These are phyloP conservation scores for Thunnus maccoyii DNA, from an alignment of 2,113 vertebrate species.

Conservation along the genomic window DNA sequence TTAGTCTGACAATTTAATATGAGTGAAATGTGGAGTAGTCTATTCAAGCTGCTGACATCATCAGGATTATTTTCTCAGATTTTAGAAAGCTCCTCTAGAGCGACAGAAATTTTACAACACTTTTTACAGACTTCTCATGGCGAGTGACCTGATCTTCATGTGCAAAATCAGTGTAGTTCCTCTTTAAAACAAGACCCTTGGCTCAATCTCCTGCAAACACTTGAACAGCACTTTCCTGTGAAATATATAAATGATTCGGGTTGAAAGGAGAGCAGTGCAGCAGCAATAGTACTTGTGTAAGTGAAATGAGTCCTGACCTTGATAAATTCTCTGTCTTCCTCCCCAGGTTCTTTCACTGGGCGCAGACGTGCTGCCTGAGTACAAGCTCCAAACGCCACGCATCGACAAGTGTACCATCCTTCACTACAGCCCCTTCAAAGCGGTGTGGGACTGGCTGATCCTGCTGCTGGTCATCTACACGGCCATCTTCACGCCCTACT, in stretches of 20 bases:
- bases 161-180: neutral
- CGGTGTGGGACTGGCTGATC: conserved; percentile 99
- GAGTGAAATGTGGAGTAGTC: too few relatives aligned
- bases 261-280: too few relatives aligned
- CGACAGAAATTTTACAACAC: too few relatives aligned
- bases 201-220: neutral
- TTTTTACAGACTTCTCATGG: too few relatives aligned
- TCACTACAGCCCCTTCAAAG: conserved; percentile 99
- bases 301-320: neutral
- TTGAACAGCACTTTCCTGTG: too few relatives aligned
- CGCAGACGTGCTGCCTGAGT: conserved; percentile 97
- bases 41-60: too few relatives aligned
- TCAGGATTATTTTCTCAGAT: too few relatives aligned
- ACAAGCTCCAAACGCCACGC: conserved; percentile 96
- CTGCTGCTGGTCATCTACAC: conserved; percentile 98
- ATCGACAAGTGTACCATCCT: conserved; percentile 98
- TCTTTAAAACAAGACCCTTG: neutral
- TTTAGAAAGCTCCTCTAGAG: too few relatives aligned
- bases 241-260: too few relatives aligned
- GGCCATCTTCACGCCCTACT: conserved; percentile 98
- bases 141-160: neutral
- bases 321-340: neutral
- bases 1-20: too few relatives aligned
- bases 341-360: conserved; percentile 95
- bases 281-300: too few relatives aligned